A percentile compares a stretch with the other conserved stretches of the same genome.
Conservation (phyloP, 2,888 invertebrate species). For the Steinernema carpocapsae region DNA sequence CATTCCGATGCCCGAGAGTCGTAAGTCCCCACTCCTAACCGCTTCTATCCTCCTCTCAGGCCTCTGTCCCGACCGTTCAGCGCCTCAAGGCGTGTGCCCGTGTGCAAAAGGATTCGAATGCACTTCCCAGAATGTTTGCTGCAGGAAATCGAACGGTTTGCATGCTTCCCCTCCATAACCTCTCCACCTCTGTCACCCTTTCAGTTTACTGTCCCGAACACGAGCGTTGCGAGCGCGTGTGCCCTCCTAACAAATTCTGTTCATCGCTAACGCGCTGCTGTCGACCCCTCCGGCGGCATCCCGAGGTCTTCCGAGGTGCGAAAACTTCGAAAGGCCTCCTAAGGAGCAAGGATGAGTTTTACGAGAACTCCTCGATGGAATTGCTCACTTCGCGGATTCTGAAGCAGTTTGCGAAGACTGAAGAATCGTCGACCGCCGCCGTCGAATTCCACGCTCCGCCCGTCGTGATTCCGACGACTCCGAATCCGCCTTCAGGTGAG, state of each 20-base stretch:
- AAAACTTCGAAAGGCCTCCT: not conserved
- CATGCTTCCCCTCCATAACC: conserved; percentile 7
- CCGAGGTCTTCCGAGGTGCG: not conserved
- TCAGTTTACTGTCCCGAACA: conserved; percentile 19
- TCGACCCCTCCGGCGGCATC: conserved; percentile 35
- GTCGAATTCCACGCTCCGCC: not conserved
- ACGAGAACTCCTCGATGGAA: conserved; percentile 5
- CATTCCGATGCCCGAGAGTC: conserved; percentile 46
- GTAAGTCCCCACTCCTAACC: conserved; percentile 41
- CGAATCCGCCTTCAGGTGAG: conserved; percentile 1
- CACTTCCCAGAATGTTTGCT: conserved; percentile 51
- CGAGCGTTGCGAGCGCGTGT: conserved; percentile 46
- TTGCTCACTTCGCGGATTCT: not conserved
- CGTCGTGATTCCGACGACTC: not conserved
- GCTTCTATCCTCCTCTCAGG: conserved; percentile 41
- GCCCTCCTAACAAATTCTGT: conserved; percentile 48
- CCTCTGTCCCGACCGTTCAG: conserved; percentile 51
- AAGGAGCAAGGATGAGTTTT: not conserved
- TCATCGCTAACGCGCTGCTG: conserved; percentile 48
- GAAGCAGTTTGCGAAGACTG: not conserved
- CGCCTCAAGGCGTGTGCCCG: conserved; percentile 49
- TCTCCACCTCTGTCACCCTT: not conserved
- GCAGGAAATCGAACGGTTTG: conserved; percentile 40
- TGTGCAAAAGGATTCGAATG: conserved; percentile 46
- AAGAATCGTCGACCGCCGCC: not conserved